These are phyloP conservation scores for Rhynchomys soricoides DNA, from an alignment of 2,113 vertebrate genomes.

Conservation along the genomic window DNA sequence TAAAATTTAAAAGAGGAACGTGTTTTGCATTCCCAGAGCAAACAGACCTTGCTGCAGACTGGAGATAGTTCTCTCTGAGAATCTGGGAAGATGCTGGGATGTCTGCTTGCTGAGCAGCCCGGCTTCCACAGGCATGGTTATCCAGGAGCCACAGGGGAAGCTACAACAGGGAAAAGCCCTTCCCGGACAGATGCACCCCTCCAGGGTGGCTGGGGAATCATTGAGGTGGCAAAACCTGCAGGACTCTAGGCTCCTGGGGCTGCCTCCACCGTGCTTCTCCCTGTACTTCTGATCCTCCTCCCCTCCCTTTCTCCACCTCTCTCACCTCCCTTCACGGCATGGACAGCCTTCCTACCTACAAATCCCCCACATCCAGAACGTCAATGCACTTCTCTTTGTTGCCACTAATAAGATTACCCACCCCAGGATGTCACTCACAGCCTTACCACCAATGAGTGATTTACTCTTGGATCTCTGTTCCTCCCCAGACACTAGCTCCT, in stretches of 20 bases:
- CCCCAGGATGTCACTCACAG: background rate
- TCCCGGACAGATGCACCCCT: accelerated
- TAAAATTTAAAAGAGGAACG: slow-evolving; percentile 70
- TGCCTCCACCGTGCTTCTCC: background rate
- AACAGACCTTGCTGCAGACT: background rate
- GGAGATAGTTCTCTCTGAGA: background rate
- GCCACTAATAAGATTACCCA: background rate
- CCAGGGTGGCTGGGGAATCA: background rate
- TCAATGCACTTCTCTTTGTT: background rate
- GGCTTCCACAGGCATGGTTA: background rate
- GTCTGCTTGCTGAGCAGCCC: background rate
- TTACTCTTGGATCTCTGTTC: background rate
- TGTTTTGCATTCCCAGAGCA: slow-evolving; percentile 40
- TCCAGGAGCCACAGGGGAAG: background rate
- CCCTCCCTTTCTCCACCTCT: too few species aligned
- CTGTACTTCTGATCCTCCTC: background rate
- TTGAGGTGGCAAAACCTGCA: background rate
- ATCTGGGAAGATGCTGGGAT: background rate
- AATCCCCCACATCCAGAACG: background rate
- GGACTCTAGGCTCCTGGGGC: too few species aligned
- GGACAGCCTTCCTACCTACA: background rate
- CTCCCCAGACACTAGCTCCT: background rate
- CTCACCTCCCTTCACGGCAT: background rate
- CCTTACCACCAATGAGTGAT: background rate
- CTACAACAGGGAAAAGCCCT: background rate